These are phyloP conservation scores for Eupithecia dodoneata DNA, from an alignment of 2,888 invertebrate genomes.

Conservation along the genomic window DNA sequence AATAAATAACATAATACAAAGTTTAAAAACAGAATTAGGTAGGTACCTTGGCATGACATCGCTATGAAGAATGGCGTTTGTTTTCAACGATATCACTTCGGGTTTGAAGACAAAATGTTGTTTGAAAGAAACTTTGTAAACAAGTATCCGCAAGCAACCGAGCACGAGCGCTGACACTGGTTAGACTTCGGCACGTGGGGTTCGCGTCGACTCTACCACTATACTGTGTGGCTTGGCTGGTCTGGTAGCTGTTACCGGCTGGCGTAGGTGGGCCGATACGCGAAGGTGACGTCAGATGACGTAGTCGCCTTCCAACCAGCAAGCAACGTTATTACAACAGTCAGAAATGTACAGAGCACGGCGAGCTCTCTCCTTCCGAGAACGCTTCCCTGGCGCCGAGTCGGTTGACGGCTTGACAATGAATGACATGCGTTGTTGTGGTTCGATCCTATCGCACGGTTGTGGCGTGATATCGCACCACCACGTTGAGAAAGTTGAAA, in stretches of 20 bases:
- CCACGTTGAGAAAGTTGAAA: slow-evolving; percentile 68
- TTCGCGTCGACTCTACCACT: slow-evolving; percentile 63
- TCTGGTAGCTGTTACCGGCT: slow-evolving; percentile 37
- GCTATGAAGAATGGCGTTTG: slow-evolving; percentile 29
- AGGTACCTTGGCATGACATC: slow-evolving; percentile 50
- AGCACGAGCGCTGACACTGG: slow-evolving; percentile 54
- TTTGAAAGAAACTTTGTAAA: slow-evolving; percentile 44
- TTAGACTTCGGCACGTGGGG: slow-evolving; percentile 61
- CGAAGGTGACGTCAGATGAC: slow-evolving; percentile 66
- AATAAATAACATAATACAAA: neutral
- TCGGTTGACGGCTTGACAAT: slow-evolving; percentile 12
- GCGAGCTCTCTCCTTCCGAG: slow-evolving; percentile 38
- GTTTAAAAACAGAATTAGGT: slow-evolving; percentile 16
- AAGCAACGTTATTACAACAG: slow-evolving; percentile 23
- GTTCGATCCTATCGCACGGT: slow-evolving; percentile 65
- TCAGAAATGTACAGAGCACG: slow-evolving; percentile 19
- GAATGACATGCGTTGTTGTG: slow-evolving; percentile 39
- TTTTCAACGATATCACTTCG: slow-evolving; percentile 45
- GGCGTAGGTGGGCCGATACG: slow-evolving; percentile 54
- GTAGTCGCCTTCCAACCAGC: slow-evolving; percentile 51
- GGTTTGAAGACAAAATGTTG: slow-evolving; percentile 50
- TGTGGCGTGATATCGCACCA: slow-evolving; percentile 77
- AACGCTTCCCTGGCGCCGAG: slow-evolving; percentile 19
- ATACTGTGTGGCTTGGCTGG: slow-evolving; percentile 54
- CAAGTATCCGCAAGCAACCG: slow-evolving; percentile 53